Percentiles rank a stretch among this genome's conserved stretches.
phyloP scores from a whole-genome alignment of 1,140 invertebrate species.

The Drosophila pseudoobscura region DNA sequence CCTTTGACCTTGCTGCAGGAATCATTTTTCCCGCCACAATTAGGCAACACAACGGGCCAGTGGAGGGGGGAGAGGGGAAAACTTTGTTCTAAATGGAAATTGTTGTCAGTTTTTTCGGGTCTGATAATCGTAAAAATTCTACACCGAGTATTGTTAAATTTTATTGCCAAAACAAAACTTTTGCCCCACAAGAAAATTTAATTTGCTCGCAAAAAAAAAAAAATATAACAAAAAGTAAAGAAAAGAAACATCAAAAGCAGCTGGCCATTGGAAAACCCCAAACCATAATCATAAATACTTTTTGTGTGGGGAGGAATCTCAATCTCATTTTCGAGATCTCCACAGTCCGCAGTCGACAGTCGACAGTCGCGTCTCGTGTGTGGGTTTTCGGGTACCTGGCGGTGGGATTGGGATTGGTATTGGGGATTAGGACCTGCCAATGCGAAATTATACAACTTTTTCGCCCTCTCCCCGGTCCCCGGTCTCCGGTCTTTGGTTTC shows the following conservation, averaged over 20 bases:
- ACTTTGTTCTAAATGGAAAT: conserved; percentile 66
- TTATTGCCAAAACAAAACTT: conserved; percentile 66
- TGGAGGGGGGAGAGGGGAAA: conserved; percentile 13
- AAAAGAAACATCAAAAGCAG: conserved; percentile 74
- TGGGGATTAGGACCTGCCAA: conserved; percentile 76
- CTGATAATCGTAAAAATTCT: conserved; percentile 75
- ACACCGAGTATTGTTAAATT: conserved; percentile 76
- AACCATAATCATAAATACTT: conserved; percentile 71
- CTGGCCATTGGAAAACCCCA: conserved; percentile 52
- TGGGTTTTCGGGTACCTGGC: conserved; percentile 27
- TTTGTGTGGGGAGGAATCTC: conserved; percentile 21
- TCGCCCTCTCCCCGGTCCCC: conserved; percentile 11
- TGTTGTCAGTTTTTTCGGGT: conserved; percentile 10
- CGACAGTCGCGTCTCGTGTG: neutral
- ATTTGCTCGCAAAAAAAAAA: conserved; percentile 51
- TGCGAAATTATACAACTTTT: conserved; percentile 79
- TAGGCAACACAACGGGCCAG: conserved; percentile 35
- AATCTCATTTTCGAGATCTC: conserved; percentile 23
- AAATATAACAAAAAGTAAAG: no score
- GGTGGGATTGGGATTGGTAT: conserved; percentile 8
- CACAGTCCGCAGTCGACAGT: neutral
- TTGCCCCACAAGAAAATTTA: conserved; percentile 57
- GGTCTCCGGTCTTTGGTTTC: conserved; percentile 25
- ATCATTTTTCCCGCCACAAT: conserved; percentile 68
- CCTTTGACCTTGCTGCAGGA: conserved; percentile 71